A percentile compares a stretch with the other conserved stretches of the same genome.
phyloP scores from a whole-genome alignment of 2,888 invertebrate genomes.

The Ctena decussata region DNA sequence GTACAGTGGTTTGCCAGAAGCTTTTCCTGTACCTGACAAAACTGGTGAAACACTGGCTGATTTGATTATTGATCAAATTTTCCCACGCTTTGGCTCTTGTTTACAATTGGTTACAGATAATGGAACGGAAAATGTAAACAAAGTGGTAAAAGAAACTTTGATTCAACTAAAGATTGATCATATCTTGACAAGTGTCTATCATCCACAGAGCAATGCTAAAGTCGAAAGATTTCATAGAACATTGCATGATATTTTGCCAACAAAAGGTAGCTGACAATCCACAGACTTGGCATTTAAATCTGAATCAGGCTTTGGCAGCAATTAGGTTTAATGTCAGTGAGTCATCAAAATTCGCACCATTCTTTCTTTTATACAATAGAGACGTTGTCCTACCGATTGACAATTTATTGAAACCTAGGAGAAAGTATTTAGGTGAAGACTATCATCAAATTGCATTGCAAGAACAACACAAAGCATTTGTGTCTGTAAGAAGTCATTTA shows the following conservation, averaged over 20 bases:
- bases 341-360: slow-evolving; percentile 47
- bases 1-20: slow-evolving; percentile 40
- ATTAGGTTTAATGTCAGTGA: too few species aligned
- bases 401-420: slow-evolving; percentile 49
- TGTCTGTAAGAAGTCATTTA: slow-evolving; percentile 27
- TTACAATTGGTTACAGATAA: slow-evolving; percentile 40
- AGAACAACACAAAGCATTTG: too few species aligned
- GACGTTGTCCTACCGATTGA: slow-evolving; percentile 59
- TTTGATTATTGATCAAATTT: slow-evolving; percentile 35
- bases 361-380: slow-evolving; percentile 56
- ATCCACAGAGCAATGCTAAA: slow-evolving; percentile 35
- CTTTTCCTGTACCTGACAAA: slow-evolving; percentile 47
- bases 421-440: slow-evolving; percentile 51
- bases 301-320: slow-evolving; percentile 59
- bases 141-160: slow-evolving; percentile 16
- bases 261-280: slow-evolving; percentile 16
- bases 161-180: slow-evolving; percentile 44
- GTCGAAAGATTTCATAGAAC: slow-evolving; percentile 46
- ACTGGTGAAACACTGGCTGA: slow-evolving; percentile 28
- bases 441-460: slow-evolving; percentile 53
- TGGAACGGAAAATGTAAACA: slow-evolving; percentile 40
- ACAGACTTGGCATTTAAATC: slow-evolving; percentile 44
- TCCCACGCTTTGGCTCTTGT: slow-evolving; percentile 16
- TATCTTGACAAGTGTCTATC: slow-evolving; percentile 48
- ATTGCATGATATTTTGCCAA: too few species aligned